Base-by-base conservation (phyloP, 2,888 invertebrate genomes). In the Drosophila crucigera region DNA sequence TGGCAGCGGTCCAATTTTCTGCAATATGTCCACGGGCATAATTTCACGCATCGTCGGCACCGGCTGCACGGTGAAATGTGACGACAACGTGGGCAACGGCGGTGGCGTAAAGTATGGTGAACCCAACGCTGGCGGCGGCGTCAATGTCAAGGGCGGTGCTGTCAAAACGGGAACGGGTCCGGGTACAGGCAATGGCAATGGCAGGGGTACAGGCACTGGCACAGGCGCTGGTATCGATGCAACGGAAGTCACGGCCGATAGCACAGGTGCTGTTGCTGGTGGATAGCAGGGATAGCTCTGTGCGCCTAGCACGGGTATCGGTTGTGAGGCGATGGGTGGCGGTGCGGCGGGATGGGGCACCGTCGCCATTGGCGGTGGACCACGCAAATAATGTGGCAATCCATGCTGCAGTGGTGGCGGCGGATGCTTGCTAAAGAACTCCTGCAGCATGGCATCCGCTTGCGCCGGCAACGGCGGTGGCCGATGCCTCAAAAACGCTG, bases 341-440 rank as follows among this genome's bases (percentile, higher is more conserved):
- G 71, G 43, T 0, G 59, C 54, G 25, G 63, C 11, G 10, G 66
- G 14, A 39, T n/a, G 56, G n/a, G 30, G 28, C n/a, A 58, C 39
- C 30, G 66, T 49, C 71, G 67, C 80, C 55, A 90, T 73, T 1
- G 92, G 92, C 11, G 91, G 91, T 6, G 91, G 92, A 5, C 91
- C 90, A 10, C 84, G 80, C 39, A 92, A 65, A n/a, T 91, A 90
- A 58, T 88, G 73, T 47, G 91, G 65, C 73, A 90, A 63, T 22
- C 81, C 69, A 37, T 69, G 72, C 30, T 67, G 73, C 30, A 80
- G 50, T 28, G 74, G 60, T 28, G 78, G 76, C 43, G 81, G 80
- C 19, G 79, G 90, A 84, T 81, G 73, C 64, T 83, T 70, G 79
- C 82, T 76, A 67, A 78, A 63, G 81, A 89, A 84, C 52, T 84